Conservation (phyloP, 2,888 invertebrate genomes). For the Chloroclystis v-ata region DNA sequence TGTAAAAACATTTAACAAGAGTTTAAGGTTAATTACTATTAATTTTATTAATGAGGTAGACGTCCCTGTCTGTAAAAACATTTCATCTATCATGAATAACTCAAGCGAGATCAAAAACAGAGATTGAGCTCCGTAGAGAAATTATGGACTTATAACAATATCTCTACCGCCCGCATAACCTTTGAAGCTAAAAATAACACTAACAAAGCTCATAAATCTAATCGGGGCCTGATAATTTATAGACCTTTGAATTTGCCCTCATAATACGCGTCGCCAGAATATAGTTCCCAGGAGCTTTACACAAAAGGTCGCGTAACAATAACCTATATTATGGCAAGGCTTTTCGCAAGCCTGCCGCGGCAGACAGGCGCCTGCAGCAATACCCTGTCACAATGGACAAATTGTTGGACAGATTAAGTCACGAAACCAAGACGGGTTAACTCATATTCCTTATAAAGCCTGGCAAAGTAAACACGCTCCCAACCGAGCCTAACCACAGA, state of each 20-base stretch:
- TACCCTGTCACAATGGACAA: constrained; percentile 24
- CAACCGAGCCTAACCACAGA: constrained; percentile 48
- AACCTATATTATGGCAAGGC: constrained; percentile 50
- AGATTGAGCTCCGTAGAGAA: constrained; percentile 24
- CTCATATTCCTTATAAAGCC: constrained; percentile 16
- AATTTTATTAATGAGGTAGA: no score
- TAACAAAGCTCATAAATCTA: constrained; percentile 45
- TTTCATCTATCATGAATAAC: constrained; percentile 31
- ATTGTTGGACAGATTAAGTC: constrained; percentile 24
- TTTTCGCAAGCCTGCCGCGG: constrained; percentile 58
- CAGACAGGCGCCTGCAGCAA: constrained; percentile 48
- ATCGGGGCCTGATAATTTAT: constrained; percentile 34
- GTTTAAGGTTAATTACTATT: no score
- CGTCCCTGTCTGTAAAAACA: constrained; percentile 30
- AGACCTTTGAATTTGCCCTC: constrained; percentile 44
- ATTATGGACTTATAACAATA: constrained; percentile 16
- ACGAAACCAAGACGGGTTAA: constrained; percentile 16
- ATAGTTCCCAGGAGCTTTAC: constrained; percentile 46
- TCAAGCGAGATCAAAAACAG: constrained; percentile 33
- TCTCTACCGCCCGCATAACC: constrained; percentile 12
- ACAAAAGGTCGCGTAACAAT: constrained; percentile 63
- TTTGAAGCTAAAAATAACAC: constrained; percentile 25
- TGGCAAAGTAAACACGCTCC: constrained; percentile 45
- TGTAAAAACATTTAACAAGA: no score
- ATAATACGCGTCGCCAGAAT: constrained; percentile 44